phyloP scores from a whole-genome alignment of 2,113 vertebrate genomes.

The Passer montanus region DNA sequence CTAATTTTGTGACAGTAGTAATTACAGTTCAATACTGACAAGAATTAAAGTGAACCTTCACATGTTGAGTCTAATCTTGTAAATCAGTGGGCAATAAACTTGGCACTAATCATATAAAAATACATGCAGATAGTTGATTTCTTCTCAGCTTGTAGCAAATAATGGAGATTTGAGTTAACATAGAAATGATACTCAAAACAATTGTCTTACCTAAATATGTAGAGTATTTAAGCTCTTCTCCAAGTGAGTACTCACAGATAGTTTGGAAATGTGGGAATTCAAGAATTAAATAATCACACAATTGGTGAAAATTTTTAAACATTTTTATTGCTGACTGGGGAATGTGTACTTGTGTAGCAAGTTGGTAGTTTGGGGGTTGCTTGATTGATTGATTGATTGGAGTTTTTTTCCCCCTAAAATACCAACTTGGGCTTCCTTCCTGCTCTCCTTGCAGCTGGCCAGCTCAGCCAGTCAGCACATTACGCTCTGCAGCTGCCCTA shows the following conservation, averaged over 20 bases:
- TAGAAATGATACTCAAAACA: not conserved
- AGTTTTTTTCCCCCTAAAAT: rapidly evolving
- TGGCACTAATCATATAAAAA: not conserved
- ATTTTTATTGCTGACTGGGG: not conserved
- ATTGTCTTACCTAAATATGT: not conserved
- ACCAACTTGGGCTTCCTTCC: not conserved
- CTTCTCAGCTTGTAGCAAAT: not conserved
- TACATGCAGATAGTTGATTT: not conserved
- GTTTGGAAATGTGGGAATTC: not conserved
- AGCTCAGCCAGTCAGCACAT: constrained; percentile 95
- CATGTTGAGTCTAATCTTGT: not conserved
- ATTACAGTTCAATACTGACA: not conserved
- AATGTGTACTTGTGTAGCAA: not conserved
- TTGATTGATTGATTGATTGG: not conserved
- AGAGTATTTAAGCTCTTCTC: not conserved
- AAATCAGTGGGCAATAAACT: not conserved
- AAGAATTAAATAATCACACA: not conserved
- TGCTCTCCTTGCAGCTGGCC: constrained; percentile 81
- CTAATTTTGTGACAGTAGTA: not conserved
- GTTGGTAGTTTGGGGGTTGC: not conserved
- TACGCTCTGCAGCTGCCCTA: constrained; percentile 95
- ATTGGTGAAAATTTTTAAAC: not conserved
- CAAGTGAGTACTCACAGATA: not conserved
- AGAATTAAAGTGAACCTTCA: not conserved
- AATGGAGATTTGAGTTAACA: not conserved